These are phyloP conservation scores for Solea solea DNA, from an alignment of 2,113 vertebrate species.

Conservation along the genomic window DNA sequence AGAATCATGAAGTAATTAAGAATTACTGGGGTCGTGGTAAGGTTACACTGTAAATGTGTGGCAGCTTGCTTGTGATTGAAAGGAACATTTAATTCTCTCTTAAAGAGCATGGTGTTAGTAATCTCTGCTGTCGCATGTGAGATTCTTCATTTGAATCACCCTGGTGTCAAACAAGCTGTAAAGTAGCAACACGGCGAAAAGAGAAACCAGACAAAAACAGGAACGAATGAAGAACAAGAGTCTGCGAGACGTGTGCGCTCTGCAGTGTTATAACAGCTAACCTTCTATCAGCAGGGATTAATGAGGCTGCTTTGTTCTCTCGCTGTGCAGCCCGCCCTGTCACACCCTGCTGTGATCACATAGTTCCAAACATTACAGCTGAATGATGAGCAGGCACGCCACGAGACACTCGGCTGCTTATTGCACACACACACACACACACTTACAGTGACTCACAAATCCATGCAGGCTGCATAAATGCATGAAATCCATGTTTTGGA, in stretches of 20 bases:
- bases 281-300: slow-evolving; percentile 54
- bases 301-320: slow-evolving; percentile 53
- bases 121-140: slow-evolving; percentile 26
- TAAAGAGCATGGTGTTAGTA: slow-evolving; percentile 1
- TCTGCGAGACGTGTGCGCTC: slow-evolving; percentile 2
- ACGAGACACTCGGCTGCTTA: not conserved
- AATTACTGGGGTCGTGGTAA: not conserved
- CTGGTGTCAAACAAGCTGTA: slow-evolving; percentile 15
- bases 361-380: slow-evolving; percentile 4
- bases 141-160: slow-evolving; percentile 22
- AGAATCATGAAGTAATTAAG: no score
- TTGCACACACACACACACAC: not conserved
- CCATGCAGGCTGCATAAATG: slow-evolving; percentile 26
- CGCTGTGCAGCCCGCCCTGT: slow-evolving; percentile 25
- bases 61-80: slow-evolving; percentile 19
- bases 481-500: slow-evolving; percentile 16
- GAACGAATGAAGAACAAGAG: slow-evolving; percentile 7
- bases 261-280: slow-evolving; percentile 24
- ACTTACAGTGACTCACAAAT: slow-evolving; percentile 14
- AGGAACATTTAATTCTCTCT: slow-evolving; percentile 13
- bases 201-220: not conserved
- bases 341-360: slow-evolving; percentile 37
- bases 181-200: slow-evolving; percentile 4
- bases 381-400: slow-evolving; percentile 18
- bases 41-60: not conserved